Evolutionary conservation across 2,113 vertebrate species (phyloP), one percentile per base, ranked within the genome.

Genomic region (Pimephales promelas): DNA sequence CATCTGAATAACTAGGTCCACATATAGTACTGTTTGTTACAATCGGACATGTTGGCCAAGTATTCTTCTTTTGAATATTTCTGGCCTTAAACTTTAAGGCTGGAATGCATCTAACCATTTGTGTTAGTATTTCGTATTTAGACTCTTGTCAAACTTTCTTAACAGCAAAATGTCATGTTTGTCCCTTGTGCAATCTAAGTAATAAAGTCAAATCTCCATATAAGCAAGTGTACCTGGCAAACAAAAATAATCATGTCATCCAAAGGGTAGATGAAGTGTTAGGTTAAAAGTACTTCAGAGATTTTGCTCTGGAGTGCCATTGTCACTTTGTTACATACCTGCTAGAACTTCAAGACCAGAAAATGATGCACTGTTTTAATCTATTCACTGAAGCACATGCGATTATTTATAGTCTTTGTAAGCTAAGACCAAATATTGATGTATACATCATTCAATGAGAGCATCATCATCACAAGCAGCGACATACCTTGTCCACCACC

Each of bases 401-500:
- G 2, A 45, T 45, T 71, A 24, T 22, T 71, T 71, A 2, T 59
- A 24, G 68, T 71, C 5, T 71, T 71, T 14, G n/a, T 26, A 71
- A 71, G 40, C 36, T 13, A 5, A 10, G 43, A 28, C 14, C 14
- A 62, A 16, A 11, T 22, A 2, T 20, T 40, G 5, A 36, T 11
- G 10, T 18, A 71, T 8, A 5, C 59, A 59, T 49, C 22, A 36
- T 52, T 74, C 45, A 2, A 13, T 18, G 54, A 16, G 57, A 70
- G 43, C 40, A 61, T 10, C 92, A 61, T 10, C 92, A 83, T 92
- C 88, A 4, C 0, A 73, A 64, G 78, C 79, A 47, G 57, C 81
- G 3, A 70, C 88, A 94, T 94, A 98, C 98, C 87, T 97, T 91
- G 82, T 96, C 92, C 73, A 91, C 94, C 74, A 94, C 78, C 0